Base-by-base conservation (phyloP, 2,797 vertebrate species). In the Apogon talboti region DNA sequence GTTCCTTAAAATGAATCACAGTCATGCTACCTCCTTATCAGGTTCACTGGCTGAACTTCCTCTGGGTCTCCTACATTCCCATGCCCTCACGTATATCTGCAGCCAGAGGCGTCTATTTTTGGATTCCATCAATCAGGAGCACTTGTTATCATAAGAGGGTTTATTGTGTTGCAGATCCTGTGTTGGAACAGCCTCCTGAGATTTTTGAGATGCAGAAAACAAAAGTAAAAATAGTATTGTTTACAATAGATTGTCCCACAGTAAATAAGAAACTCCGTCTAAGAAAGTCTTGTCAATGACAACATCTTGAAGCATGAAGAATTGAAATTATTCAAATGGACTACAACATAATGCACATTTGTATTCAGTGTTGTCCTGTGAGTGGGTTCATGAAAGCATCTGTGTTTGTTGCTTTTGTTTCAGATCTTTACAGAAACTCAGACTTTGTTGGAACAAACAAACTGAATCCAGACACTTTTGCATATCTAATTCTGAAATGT, bases 41-140 rank as follows among this genome's bases (percentile, higher is more conserved):
- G 47, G 67, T 66, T 79, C 57, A 71, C 81, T 49, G 71, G 54
- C 76, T 70, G 50, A 74, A 74, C 81, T 84, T 87, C 84, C 80
- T 74, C 46, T 24, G 56, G 35, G 74, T 76, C 50, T 30, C 7
- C 50, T 18, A n/a, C 67, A 56, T 71, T 78, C 71, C 55, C 72
- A 70, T 46, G 33, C 35, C 33, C 63, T 49, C 58, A 55, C 19
- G 28, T 66, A 82, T 73, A 63, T 85, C 72, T 78, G 44, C 61
- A 71, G 67, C 44, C 43, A 19, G 59, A 68, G 48, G 48, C 6
- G 0, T 68, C 74, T 90, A 80, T 83, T 87, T 85, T 74, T 69
- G 50, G 76, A 1, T 41, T 73, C 47, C 54, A 62, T 75, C 65
- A 81, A 14, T 84, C 78, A 57, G 45, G 50, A 42, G 14, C n/a